Base-by-base conservation (phyloP, 2,888 invertebrate species). In the Tachina fera region DNA sequence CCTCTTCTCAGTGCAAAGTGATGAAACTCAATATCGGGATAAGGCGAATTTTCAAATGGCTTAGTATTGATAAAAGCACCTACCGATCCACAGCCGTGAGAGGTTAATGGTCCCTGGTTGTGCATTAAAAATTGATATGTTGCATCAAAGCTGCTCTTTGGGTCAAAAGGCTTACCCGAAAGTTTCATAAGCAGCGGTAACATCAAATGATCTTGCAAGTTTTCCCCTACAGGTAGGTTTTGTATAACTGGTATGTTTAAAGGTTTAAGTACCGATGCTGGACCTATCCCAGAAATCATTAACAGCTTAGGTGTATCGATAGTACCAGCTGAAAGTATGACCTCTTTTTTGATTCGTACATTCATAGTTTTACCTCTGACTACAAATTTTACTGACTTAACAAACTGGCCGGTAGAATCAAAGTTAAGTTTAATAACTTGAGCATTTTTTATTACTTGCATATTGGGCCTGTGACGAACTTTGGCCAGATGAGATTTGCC, bases 121-220 rank as follows among this genome's bases (percentile, higher is more conserved):
- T 93, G 92, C 49, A 93, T 92, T 4, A 94, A 90, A 89, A 94
- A 96, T 9, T 94, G 87, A 41, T 91, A 93, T 8, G 90, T 84
- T 9, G 74, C 86, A 56, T 92, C 90, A 1, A 92, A 70, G 0
- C 86, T 22, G 0, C 89, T 87, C 91, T 91, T 87, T 90, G 92
- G 31, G 89, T 89, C 86, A 0, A 86, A 39, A 0, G 87, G 22
- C 31, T 75, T 41, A 0, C 89, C 87, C 1, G 94, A 94, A 87
- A 95, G 91, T 22, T 90, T 87, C 14, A 92, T 58, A 22, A 91
- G 88, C 0, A 92, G 4, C 3, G 90, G 89, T 2, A 95, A 93
- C 0, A 95, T 94, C 31, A 96, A 95, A 91, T 97, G 97, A 90
- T 97, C 97, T 91, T 97, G 97, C 1, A 97, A 93, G 90, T 97